Evolutionary conservation across 1,140 invertebrate genomes (phyloP), one percentile per base, ranked within the genome.

Genomic region (Drosophila rufa): DNA sequence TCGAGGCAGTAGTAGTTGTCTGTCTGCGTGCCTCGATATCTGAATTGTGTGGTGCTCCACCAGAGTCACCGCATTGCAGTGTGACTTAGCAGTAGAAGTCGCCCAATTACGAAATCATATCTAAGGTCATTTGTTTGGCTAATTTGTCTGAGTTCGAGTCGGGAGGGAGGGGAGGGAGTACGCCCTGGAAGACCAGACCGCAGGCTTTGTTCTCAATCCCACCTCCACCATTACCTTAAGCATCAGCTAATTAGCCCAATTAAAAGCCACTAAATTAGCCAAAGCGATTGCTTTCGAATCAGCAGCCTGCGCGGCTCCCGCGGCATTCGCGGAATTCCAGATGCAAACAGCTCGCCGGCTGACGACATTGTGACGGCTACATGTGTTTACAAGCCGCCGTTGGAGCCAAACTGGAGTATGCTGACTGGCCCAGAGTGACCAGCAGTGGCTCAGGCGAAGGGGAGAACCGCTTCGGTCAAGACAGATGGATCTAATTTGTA

Each of bases 81-180:
- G 22, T 25, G 22, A 25, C 22, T 25, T 25, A 25, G 47, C 48
- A 38, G 53, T 40, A 51, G 67, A 68, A 82, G 69, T 71, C 77
- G 68, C 68, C 84, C 84, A 84, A 81, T 89, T 89, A 84, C 84
- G 84, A 89, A 89, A 89, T 89, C 84, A 90, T 89, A 90, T 89
- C 84, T 89, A 89, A 89, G 84, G 84, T 89, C 84, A 90, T 89
- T 90, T 89, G 84, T 89, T 81, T 64, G 55, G 67, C 84, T 89
- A 90, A 89, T 89, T 89, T 90, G 75, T 65, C 55, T 19, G 38
- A 65, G 45, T 78, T 55, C 22, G 67, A 62, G 30, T 11, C 33
- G 45, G 43, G 2, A 14, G 3, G 15, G 17, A 30, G 30, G 6
- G 46, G 50, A 33, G 40, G 38, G 19, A 38, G 25, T 19, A 8